Base-by-base conservation (phyloP, 2,888 invertebrate species). In the Lampropteryx suffumata region DNA sequence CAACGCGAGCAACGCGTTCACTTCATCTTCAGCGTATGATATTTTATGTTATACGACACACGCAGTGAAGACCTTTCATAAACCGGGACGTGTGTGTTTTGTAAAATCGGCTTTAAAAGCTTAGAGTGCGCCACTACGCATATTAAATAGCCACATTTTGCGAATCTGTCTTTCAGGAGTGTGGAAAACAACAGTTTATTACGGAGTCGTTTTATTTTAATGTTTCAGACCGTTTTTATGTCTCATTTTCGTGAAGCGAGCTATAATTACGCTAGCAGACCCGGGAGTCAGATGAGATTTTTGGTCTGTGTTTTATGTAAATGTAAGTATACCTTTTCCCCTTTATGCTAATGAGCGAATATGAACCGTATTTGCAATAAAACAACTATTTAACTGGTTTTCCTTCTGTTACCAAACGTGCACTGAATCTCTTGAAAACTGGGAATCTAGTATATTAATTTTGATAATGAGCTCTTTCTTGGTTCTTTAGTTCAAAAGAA, bases 241-340 rank as follows among this genome's bases (percentile, higher is more conserved):
- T 77, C 72, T 74, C 73, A 79, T 80, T 84, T 79, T 83, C 74
- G 82, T 83, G 76, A 82, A 85, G 72, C 69, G 65, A 69, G 62
- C 67, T 69, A 71, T 80, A 79, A 84, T 87, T 84, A 84, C 79
- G 69, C 75, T 71, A 73, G 57, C 61, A 62, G 63, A 68, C 71
- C 70, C 59, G 48, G 28, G 54, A 65, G 56, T 57, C 65, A 69
- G 70, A 67, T 69, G 74, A 73, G 82, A 85, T 84, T 85, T 84
- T 80, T 81, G 73, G 76, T 70, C 42, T 62, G 72, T 73, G 71
- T 79, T 84, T 82, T 84, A 86, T 84, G 84, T 74, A 79, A 84
- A 86, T 83, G 54, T 52, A 54, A 45, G 61, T 62, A 62, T 59
- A 64, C 68, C 72, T 48, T 70, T n/a, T 57, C 61, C 67, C 69